Percentiles rank a stretch among this genome's conserved stretches.
Evolutionary conservation across 2,113 vertebrate species (phyloP).

Genomic region (Thomomys bottae): DNA sequence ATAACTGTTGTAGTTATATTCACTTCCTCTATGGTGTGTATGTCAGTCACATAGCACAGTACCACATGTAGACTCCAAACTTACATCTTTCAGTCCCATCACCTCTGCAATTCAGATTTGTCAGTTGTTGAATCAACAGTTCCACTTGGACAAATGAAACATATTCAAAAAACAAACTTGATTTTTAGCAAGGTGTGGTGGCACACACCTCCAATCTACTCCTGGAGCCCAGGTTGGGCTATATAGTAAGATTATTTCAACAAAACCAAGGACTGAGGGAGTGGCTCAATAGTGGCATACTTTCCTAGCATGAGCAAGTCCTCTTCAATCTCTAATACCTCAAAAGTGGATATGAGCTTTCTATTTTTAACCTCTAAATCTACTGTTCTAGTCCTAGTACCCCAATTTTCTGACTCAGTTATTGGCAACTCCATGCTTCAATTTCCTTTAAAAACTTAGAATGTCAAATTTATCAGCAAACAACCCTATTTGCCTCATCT

Average conservation of each 20-base stretch:
- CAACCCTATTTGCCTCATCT: background rate
- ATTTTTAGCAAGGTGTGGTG: too few species aligned
- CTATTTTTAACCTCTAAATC: background rate
- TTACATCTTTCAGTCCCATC: background rate
- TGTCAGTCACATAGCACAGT: background rate
- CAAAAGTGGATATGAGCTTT: background rate
- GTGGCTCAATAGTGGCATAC: too few species aligned
- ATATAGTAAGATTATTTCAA: too few species aligned
- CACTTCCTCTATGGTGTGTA: background rate
- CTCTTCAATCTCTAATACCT: too few species aligned
- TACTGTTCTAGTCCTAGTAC: accelerated
- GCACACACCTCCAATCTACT: too few species aligned
- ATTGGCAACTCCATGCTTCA: background rate
- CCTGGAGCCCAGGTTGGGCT: too few species aligned
- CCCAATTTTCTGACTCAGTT: background rate
- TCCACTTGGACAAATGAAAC: background rate
- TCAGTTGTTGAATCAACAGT: background rate
- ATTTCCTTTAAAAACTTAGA: background rate
- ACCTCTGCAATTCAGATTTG: background rate
- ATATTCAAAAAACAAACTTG: background rate
- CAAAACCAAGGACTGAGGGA: too few species aligned
- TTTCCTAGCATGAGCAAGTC: too few species aligned
- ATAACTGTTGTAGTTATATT: background rate
- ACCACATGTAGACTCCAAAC: background rate
- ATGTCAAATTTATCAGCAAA: background rate